A percentile compares a stretch with the other conserved stretches of the same genome.
Conservation (phyloP, 1,140 invertebrate species). For the Ganaspis sp. region DNA sequence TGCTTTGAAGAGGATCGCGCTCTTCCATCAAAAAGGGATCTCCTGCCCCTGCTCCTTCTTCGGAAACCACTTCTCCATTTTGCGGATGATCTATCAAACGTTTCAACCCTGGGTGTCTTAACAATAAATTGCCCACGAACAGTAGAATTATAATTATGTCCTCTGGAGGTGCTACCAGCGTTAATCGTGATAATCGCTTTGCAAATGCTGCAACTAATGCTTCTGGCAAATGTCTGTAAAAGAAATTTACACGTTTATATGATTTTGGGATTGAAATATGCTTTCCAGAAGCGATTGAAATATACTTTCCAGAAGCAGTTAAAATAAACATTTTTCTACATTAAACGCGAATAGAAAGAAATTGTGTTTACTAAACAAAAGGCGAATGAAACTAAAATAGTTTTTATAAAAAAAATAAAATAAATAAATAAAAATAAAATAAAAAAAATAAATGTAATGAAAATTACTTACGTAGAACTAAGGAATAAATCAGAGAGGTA, state of each 20-base stretch:
- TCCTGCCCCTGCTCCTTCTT: constrained; percentile 58
- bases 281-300: too few species aligned
- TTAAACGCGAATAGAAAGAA: too few species aligned
- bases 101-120: constrained; percentile 90
- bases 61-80: constrained; percentile 67
- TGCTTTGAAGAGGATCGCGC: constrained; percentile 84
- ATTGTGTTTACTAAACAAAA: too few species aligned
- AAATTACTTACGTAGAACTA: constrained; percentile 93
- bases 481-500: constrained; percentile 93
- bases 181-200: constrained; percentile 90
- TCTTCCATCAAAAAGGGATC: constrained; percentile 92
- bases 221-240: constrained; percentile 90
- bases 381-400: too few species aligned
- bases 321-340: too few species aligned
- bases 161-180: constrained; percentile 87
- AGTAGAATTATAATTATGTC: constrained; percentile 88
- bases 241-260: constrained; percentile 29
- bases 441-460: too few species aligned
- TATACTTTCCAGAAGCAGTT: too few species aligned
- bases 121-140: constrained; percentile 91
- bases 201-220: constrained; percentile 94
- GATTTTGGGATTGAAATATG: too few species aligned
- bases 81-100: constrained; percentile 82
- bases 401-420: constrained; percentile 3
- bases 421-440: constrained; percentile 41